Percentiles rank a stretch among this genome's conserved stretches.
Evolutionary conservation across 1,140 invertebrate species (phyloP).

Genomic region (Fopius arisanus): DNA sequence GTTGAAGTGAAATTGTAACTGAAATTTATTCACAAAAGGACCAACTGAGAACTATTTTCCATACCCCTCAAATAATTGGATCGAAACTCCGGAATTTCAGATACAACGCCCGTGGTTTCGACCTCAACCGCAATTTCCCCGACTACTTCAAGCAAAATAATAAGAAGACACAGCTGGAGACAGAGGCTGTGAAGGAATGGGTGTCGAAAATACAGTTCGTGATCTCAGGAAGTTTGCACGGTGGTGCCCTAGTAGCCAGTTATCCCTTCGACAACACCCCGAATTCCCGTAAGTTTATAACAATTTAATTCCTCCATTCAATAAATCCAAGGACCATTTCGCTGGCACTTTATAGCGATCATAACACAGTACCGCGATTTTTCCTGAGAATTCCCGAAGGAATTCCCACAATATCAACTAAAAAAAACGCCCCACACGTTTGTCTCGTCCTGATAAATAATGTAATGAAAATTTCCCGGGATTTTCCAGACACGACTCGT

Average conservation of each 20-base stretch:
- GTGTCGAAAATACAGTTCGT: slow-evolving; percentile 92
- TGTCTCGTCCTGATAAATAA: too few relatives aligned
- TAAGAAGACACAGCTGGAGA: slow-evolving; percentile 88
- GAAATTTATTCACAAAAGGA: too few relatives aligned
- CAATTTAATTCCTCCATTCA: too few relatives aligned
- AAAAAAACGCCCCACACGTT: too few relatives aligned
- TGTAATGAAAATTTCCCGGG: too few relatives aligned
- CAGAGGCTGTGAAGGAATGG: slow-evolving; percentile 93
- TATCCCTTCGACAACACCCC: slow-evolving; percentile 94
- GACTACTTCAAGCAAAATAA: slow-evolving; percentile 92
- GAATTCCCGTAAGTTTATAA: slow-evolving; percentile 80
- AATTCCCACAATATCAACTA: too few relatives aligned
- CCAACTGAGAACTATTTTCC: background rate
- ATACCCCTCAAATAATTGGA: background rate
- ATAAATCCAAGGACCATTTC: too few relatives aligned
- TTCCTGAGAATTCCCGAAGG: too few relatives aligned
- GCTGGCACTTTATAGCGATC: too few relatives aligned
- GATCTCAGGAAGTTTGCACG: slow-evolving; percentile 88
- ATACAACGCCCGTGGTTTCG: slow-evolving; percentile 86
- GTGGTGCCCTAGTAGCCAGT: slow-evolving; percentile 89
- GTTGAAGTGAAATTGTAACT: too few relatives aligned
- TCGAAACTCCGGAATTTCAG: slow-evolving; percentile 58
- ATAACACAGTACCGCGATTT: too few relatives aligned
- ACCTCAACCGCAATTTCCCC: slow-evolving; percentile 92
- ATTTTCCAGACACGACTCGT: too few relatives aligned